Evolutionary conservation across 2,888 invertebrate species (phyloP).

Genomic region (Andricus curvator): DNA sequence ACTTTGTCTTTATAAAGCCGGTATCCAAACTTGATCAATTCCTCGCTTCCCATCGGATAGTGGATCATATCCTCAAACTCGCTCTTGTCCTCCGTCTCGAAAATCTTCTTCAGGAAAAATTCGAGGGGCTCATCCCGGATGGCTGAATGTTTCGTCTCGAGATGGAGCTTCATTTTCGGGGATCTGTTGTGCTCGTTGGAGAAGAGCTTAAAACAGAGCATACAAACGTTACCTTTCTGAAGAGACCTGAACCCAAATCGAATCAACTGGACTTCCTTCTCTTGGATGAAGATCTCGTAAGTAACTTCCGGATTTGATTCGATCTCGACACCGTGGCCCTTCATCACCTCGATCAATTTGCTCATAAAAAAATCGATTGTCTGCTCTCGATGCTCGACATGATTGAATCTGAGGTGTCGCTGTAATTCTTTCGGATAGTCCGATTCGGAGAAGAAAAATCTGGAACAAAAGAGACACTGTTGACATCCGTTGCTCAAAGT

Average conservation of each 20-base stretch:
- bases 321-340: not conserved
- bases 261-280: not conserved
- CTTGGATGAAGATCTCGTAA: not conserved
- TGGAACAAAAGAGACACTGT: not conserved
- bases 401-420: not conserved
- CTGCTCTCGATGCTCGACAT: not conserved
- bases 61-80: not conserved
- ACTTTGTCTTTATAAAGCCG: not conserved
- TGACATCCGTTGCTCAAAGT: not conserved
- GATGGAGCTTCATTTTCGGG: not conserved
- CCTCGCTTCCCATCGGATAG: not conserved
- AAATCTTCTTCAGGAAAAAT: slow-evolving; percentile 9
- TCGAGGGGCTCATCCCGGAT: not conserved
- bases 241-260: slow-evolving; percentile 1
- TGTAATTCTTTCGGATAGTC: not conserved
- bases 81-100: not conserved
- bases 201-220: not conserved
- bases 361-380: not conserved
- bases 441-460: not conserved
- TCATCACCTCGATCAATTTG: not conserved
- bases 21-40: not conserved
- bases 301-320: not conserved
- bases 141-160: not conserved
- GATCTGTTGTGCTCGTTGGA: not conserved
- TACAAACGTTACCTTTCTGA: slow-evolving; percentile 8